Base-by-base conservation (phyloP, 2,888 invertebrate genomes). In the Geotrupes spiniger region DNA sequence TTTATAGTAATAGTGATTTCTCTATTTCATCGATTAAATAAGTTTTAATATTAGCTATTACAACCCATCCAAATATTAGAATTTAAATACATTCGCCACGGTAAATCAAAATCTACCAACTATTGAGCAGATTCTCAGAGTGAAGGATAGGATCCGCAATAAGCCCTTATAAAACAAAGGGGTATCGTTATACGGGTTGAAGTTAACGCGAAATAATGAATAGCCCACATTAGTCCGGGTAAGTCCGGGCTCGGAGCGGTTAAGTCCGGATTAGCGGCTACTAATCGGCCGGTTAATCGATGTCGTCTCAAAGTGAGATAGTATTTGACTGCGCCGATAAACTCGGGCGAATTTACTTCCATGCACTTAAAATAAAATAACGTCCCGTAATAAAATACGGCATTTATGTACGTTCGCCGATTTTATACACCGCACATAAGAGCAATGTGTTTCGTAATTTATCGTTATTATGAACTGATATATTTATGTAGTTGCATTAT, bases 231-330 rank as follows among this genome's bases (percentile, higher is more conserved):
- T 61, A 62, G 61, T 61, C 58, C 62, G 60, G 61, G 59, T 63
- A 62, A 61, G 61, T 59, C 62, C 54, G 57, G 60, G 58, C 52
- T 58, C 49, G 55, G 53, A 53, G 58, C 59, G 57, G 60, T 57
- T 59, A 56, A 56, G 58, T 52, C 53, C 56, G 61, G 62, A 63
- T 63, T 63, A 65, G 58, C 57, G 62, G 53, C 61, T 58, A 62
- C 64, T 65, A 65, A 65, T 65, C 64, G 63, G 53, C 56, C 60
- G 61, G 61, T 64, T 64, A 65, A 65, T 65, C 63, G 63, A 65
- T 62, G 64, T 65, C 62, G 56, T 52, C 56, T 57, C 49, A 16
- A 33, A 49, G 45, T 45, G 45, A 49, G 42, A 49, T 49, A 41
- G 49, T 36, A 48, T 42, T 42, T 33, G 42, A 48, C 43, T 42